phyloP scores from a whole-genome alignment of 2,888 invertebrate species.

The Metacarcinus magister region DNA sequence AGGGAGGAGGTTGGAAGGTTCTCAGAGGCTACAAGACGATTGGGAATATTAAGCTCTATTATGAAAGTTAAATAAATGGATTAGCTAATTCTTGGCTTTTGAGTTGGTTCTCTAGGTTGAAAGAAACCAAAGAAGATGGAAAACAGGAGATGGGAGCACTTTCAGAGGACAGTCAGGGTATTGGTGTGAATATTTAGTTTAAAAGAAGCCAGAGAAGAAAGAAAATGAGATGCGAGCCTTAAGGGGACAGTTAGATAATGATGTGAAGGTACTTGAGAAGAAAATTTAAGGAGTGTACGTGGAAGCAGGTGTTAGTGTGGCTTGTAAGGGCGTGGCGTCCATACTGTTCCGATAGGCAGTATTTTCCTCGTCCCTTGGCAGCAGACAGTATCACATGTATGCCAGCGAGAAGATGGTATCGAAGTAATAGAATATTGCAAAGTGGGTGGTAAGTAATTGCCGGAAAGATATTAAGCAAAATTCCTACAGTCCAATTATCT shows the following conservation, averaged over 20 bases:
- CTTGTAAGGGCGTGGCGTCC: background rate
- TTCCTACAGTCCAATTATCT: constrained; percentile 67
- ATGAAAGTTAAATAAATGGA: background rate
- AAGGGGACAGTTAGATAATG: background rate
- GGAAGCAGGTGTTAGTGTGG: background rate
- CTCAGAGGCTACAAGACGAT: background rate
- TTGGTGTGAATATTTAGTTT: background rate
- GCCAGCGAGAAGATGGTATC: constrained; percentile 38
- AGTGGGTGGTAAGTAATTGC: constrained; percentile 54
- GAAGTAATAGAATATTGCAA: constrained; percentile 55
- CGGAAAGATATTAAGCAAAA: constrained; percentile 59
- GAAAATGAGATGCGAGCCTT: background rate
- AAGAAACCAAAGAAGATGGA: background rate
- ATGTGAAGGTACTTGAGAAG: background rate
- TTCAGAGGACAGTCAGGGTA: background rate
- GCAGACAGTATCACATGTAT: background rate
- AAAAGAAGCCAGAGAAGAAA: background rate
- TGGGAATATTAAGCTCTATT: background rate
- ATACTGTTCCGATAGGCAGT: background rate
- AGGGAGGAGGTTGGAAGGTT: background rate
- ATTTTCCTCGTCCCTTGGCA: background rate
- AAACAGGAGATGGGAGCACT: background rate
- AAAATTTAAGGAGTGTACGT: background rate
- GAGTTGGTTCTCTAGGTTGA: background rate
- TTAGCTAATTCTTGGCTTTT: no score